These are phyloP conservation scores for Typhlichthys eigenmanni DNA, from an alignment of 2,797 vertebrate species.

Conservation along the genomic window DNA sequence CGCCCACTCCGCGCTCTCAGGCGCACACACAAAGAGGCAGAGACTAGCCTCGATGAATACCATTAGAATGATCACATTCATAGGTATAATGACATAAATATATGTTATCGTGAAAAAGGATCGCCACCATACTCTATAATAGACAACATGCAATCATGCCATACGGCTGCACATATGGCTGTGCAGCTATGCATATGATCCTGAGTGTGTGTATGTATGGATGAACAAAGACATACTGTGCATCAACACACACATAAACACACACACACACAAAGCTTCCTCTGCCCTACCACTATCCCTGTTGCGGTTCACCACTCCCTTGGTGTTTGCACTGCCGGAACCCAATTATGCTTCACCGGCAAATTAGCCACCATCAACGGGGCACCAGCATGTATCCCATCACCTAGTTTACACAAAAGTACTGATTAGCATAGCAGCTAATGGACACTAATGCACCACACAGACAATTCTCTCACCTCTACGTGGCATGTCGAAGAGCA, in stretches of 20 bases:
- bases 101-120: constrained; percentile 14
- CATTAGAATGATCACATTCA: no score
- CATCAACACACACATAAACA: constrained; percentile 12
- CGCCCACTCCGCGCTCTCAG: constrained; percentile 19
- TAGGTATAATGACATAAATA: no score
- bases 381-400: constrained; percentile 57
- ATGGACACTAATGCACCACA: constrained; percentile 61
- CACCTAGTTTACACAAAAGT: constrained; percentile 61
- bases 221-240: no score
- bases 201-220: no score
- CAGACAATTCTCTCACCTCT: constrained; percentile 9
- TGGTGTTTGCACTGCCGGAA: constrained; percentile 64
- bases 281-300: constrained; percentile 27
- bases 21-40: constrained; percentile 11
- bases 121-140: background rate
- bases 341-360: constrained; percentile 73
- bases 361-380: constrained; percentile 75
- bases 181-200: no score
- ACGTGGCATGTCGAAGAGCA: background rate
- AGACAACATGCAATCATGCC: constrained; percentile 11
- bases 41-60: background rate
- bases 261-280: constrained; percentile 10
- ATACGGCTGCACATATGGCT: no score
- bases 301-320: constrained; percentile 61
- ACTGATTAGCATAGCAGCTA: constrained; percentile 64